Base-by-base conservation (phyloP, 2,888 invertebrate species). In the Coenonympha arcania region DNA sequence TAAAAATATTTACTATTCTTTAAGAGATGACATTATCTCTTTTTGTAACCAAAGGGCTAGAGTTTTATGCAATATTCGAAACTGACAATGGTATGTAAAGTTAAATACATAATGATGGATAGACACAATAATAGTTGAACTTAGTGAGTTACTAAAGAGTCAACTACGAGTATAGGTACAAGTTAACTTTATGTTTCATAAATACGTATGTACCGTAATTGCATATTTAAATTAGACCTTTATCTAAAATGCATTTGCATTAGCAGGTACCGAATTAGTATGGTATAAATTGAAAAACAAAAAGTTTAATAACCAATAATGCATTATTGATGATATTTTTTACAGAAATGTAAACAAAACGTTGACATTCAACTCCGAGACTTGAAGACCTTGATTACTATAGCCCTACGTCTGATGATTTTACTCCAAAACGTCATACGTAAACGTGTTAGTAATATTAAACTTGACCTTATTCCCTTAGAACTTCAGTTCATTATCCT, bases 341-440 rank as follows among this genome's bases (percentile, higher is more conserved):
- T 62, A 65, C 59, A 65, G 52, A 71, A 72, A 77, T 70, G 70
- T 80, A 78, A 77, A 83, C 79, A 83, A 75, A 80, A 68, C 71
- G 68, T 71, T 79, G 80, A 76, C 79, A 83, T 82, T 84, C 76
- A 79, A 80, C 75, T 77, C 76, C 71, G 65, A 65, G 68, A 75
- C 80, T 69, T 64, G 79, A 62, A 79, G 83, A 64, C 85, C 85
- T 85, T 85, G 84, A 74, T 78, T 66, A 66, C 73, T 72, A 69
- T 62, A 68, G 69, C 64, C 67, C 69, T 74, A 70, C 65, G 56
- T 55, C 58, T 57, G 50, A 52, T 41, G 52, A 36, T 51, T 57
- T 52, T 54, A 51, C 52, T 19, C 19, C 18, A 58, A 56, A 64
- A 69, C 60, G 59, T 64, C 34, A 51, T 58, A 65, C 64, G 55